These are phyloP conservation scores for Neuroterus valhalla DNA, from an alignment of 1,140 invertebrate species.

Conservation along the genomic window DNA sequence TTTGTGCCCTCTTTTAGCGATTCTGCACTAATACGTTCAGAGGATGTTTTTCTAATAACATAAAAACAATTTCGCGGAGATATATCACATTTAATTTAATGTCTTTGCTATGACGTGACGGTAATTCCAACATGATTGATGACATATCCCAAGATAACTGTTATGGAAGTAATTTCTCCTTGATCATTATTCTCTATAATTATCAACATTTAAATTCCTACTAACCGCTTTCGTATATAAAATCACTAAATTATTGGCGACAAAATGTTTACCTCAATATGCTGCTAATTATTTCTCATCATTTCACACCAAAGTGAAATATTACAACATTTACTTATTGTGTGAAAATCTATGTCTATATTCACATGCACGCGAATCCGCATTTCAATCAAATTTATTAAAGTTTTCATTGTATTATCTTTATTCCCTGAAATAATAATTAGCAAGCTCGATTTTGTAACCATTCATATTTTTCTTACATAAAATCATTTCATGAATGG, in stretches of 20 bases:
- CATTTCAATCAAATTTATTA: neutral
- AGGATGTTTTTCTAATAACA: neutral
- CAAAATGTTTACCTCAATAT: too few relatives aligned
- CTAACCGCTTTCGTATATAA: neutral
- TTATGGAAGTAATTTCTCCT: neutral
- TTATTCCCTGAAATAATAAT: neutral
- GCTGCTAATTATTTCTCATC: neutral
- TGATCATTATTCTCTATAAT: neutral
- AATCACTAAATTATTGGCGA: neutral
- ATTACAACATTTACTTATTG: neutral
- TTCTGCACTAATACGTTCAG: neutral
- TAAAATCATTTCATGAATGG: too few relatives aligned
- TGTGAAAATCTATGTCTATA: neutral
- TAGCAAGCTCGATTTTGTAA: neutral
- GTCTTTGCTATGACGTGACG: constrained; percentile 16
- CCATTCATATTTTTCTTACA: neutral
- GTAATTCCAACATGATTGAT: constrained; percentile 20
- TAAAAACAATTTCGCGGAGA: neutral
- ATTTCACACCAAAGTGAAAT: neutral
- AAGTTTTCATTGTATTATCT: constrained; percentile 1
- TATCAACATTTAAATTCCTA: constrained; percentile 16
- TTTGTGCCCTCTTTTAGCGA: constrained; percentile 13
- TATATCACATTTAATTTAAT: constrained; percentile 18
- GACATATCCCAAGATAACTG: neutral
- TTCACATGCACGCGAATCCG: neutral